Percentiles rank a stretch among this genome's conserved stretches.
Conservation (phyloP, 2,888 invertebrate genomes). For the Andricus quercusramuli region DNA sequence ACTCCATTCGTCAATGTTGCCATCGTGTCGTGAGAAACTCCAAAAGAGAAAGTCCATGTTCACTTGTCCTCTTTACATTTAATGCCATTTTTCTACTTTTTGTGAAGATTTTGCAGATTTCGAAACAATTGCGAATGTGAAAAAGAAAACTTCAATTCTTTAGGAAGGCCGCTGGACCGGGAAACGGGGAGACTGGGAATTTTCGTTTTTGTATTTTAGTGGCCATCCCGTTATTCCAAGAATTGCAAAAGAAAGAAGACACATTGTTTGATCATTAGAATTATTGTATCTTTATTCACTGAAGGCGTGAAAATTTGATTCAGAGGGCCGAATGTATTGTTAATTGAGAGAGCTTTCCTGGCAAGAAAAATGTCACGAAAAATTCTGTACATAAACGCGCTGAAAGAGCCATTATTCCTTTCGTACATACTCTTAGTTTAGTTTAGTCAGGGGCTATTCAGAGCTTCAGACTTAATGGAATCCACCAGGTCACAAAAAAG, state of each 20-base stretch:
- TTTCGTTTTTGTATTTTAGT: no score
- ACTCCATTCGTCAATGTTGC: constrained; percentile 34
- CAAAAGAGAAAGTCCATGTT: constrained; percentile 29
- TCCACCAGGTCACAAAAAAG: constrained; percentile 12
- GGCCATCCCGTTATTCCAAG: no score
- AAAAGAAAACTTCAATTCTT: neutral
- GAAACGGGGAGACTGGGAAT: no score
- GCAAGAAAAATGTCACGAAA: neutral
- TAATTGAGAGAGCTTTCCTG: neutral
- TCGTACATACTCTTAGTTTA: neutral
- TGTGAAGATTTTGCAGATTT: neutral
- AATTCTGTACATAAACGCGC: constrained; percentile 11
- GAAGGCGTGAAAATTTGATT: neutral
- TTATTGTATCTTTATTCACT: neutral
- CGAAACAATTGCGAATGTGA: neutral
- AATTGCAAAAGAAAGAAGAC: neutral
- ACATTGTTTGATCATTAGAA: neutral
- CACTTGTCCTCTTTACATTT: constrained; percentile 24
- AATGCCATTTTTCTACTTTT: neutral
- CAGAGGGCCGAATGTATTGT: neutral
- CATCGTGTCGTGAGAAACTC: constrained; percentile 36
- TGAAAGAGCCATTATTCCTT: constrained; percentile 15
- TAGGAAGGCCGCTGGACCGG: no score
- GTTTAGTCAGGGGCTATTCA: constrained; percentile 25
- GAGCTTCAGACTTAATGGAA: constrained; percentile 21